phyloP scores from a whole-genome alignment of 1,140 invertebrate genomes.

The Augochlora pura region DNA sequence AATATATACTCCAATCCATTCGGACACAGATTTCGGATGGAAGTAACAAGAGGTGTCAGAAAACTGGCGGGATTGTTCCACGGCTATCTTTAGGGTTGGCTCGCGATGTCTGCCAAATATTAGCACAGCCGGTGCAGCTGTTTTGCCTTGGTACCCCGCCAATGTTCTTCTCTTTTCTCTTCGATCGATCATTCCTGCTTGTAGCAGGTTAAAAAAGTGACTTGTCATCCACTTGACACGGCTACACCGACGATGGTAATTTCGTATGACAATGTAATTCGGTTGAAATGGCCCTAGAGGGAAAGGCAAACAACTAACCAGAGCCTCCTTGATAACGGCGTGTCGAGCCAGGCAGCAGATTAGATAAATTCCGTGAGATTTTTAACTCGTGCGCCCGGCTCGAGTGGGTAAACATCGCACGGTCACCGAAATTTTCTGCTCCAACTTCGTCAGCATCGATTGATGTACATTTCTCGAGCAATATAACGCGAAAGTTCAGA shows the following conservation, averaged over 20 bases:
- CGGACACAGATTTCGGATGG: background rate
- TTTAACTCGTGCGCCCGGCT: constrained; percentile 17
- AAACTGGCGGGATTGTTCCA: constrained; percentile 39
- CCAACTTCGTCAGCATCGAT: too few species aligned
- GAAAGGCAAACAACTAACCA: background rate
- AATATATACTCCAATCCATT: background rate
- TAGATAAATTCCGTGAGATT: constrained; percentile 53
- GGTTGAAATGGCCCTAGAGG: too few species aligned
- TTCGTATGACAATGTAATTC: background rate
- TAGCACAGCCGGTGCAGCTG: constrained; percentile 63
- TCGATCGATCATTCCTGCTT: constrained; percentile 19
- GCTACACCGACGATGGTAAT: background rate
- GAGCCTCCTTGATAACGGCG: constrained; percentile 11
- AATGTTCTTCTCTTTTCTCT: constrained; percentile 7
- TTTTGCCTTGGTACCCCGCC: background rate
- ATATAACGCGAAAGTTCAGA: too few species aligned
- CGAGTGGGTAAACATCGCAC: constrained; percentile 6
- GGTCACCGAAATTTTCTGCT: background rate
- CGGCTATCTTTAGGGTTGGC: constrained; percentile 40
- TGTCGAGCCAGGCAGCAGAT: constrained; percentile 21
- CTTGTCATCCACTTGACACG: background rate
- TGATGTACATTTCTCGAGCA: too few species aligned
- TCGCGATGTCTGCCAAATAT: constrained; percentile 60
- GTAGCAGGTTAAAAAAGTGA: background rate
- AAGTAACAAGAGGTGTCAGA: constrained; percentile 5